These are phyloP conservation scores for Empidonax alnorum DNA, from an alignment of 2,113 vertebrate genomes.

Conservation along the genomic window DNA sequence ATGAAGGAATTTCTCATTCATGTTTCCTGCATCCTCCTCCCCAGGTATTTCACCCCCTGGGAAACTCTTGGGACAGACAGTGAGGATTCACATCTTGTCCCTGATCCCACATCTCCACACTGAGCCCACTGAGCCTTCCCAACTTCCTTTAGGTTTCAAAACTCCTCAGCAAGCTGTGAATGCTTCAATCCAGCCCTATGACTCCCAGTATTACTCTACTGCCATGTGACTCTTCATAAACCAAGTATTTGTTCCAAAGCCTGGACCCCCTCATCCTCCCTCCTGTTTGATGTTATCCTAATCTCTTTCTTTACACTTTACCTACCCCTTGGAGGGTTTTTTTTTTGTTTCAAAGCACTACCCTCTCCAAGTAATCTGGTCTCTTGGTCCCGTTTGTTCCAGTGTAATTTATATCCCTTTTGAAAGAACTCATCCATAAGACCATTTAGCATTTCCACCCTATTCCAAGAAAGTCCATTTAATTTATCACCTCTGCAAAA, in stretches of 20 bases:
- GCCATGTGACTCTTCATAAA: background rate
- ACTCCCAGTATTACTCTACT: too few relatives aligned
- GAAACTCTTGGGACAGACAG: accelerated
- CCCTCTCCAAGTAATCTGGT: background rate
- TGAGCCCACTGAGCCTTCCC: background rate
- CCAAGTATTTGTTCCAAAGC: background rate
- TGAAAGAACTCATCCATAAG: background rate
- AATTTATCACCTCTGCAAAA: background rate
- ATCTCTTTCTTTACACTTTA: background rate
- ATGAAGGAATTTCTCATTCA: accelerated
- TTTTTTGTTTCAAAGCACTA: background rate
- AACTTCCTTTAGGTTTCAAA: background rate
- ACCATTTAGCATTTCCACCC: background rate
- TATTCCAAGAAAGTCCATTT: background rate
- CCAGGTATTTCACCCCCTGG: background rate
- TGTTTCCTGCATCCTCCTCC: background rate
- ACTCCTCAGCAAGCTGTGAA: background rate
- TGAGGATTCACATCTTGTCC: accelerated
- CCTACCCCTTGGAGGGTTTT: background rate
- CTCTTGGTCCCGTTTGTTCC: background rate
- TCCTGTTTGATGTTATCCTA: background rate
- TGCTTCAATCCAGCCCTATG: background rate
- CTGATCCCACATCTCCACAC: background rate
- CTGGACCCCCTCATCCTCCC: background rate
- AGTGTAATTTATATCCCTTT: background rate